These are phyloP conservation scores for Protodeltote pygarga DNA, from an alignment of 2,888 invertebrate species.

Conservation along the genomic window DNA sequence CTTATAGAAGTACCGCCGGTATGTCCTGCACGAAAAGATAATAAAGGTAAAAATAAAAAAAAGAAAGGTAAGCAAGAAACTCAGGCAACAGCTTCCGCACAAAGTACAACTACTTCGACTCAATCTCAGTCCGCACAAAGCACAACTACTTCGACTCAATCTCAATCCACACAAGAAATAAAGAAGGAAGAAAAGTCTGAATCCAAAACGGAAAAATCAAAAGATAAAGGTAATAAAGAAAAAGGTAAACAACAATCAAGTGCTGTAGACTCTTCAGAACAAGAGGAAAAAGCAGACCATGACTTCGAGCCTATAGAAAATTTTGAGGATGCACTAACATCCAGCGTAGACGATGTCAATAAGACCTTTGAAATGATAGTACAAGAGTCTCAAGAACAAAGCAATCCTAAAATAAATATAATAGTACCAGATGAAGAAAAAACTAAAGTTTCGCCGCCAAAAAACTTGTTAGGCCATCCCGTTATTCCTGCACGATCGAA, in stretches of 20 bases:
- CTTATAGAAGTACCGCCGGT: slow-evolving; percentile 48
- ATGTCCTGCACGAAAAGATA: slow-evolving; percentile 72
- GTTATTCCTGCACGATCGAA: slow-evolving; percentile 85
- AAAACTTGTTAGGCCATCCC: slow-evolving; percentile 85
- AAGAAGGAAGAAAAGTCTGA: slow-evolving; percentile 58
- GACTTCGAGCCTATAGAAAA: slow-evolving; percentile 76
- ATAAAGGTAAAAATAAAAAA: slow-evolving; percentile 77
- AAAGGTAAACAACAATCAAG: slow-evolving; percentile 69
- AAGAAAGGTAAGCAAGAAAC: slow-evolving; percentile 72
- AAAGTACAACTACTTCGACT: slow-evolving; percentile 29
- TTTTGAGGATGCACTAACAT: slow-evolving; percentile 80
- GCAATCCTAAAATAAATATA: slow-evolving; percentile 72
- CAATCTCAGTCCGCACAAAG: slow-evolving; percentile 44
- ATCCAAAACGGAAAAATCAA: slow-evolving; percentile 52
- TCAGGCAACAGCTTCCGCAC: slow-evolving; percentile 26
- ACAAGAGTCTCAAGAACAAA: slow-evolving; percentile 57
- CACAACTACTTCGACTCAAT: slow-evolving; percentile 28
- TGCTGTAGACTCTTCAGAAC: slow-evolving; percentile 11
- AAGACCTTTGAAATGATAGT: slow-evolving; percentile 79
- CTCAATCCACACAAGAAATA: slow-evolving; percentile 44
- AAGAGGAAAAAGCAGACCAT: slow-evolving; percentile 33
- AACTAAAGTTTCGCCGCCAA: slow-evolving; percentile 77
- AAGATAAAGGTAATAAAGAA: slow-evolving; percentile 51
- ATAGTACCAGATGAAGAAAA: slow-evolving; percentile 67
- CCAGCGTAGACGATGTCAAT: slow-evolving; percentile 77